Conservation (phyloP, 1,140 invertebrate genomes). For the Lucilia cuprina region DNA sequence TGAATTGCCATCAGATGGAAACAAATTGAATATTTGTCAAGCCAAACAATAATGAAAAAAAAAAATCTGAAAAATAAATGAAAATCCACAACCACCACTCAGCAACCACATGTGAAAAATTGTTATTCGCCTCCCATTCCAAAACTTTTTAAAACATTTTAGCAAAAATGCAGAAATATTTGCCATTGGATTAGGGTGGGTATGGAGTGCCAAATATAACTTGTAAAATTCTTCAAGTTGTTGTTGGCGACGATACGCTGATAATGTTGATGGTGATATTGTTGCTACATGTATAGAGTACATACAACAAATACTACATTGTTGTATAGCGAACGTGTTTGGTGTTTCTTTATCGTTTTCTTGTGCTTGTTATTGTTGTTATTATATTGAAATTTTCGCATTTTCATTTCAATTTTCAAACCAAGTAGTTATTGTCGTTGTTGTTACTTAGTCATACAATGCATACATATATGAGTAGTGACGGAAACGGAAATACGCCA, state of each 20-base stretch:
- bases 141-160: not conserved
- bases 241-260: not conserved
- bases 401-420: not conserved
- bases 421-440: not conserved
- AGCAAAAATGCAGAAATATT: not conserved
- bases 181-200: not conserved
- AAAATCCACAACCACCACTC: not conserved
- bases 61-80: not conserved
- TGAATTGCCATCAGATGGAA: constrained; percentile 17
- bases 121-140: not conserved
- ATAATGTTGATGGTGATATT: not conserved
- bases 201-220: not conserved
- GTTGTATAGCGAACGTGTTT: constrained; percentile 1
- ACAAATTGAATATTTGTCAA: constrained; percentile 18
- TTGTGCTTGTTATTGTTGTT: not conserved
- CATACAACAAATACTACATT: not conserved
- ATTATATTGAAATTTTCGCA: not conserved
- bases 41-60: not conserved
- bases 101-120: not conserved
- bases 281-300: not conserved
- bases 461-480: not conserved
- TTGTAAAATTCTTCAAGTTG: not conserved
- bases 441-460: not conserved
- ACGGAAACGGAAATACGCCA: constrained; percentile 9
- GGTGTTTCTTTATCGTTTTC: not conserved